Percentiles rank a stretch among this genome's conserved stretches.
These are phyloP conservation scores for Vulpes ferrilata DNA, from an alignment of 2,113 vertebrate species.

Conservation along the genomic window DNA sequence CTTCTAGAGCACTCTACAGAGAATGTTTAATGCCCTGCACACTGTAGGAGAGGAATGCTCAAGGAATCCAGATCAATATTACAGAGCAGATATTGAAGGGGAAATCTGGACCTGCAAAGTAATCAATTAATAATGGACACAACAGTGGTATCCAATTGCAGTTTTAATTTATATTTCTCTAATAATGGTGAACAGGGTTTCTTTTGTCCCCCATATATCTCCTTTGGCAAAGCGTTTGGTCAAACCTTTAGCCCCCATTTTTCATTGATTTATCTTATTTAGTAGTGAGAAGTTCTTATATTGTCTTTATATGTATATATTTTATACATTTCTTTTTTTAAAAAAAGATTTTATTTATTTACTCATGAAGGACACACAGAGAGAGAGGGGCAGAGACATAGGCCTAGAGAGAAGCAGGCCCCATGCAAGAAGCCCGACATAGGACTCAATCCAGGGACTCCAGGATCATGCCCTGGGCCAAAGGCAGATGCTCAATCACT, in stretches of 20 bases:
- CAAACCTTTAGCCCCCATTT: background rate
- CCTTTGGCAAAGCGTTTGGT: background rate
- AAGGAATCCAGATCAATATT: background rate
- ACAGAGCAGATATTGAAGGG: background rate
- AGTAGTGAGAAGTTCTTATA: background rate
- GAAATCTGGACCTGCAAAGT: background rate
- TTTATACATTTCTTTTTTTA: background rate
- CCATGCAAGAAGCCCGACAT: too few species aligned
- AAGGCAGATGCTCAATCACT: too few species aligned
- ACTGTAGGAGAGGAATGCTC: background rate
- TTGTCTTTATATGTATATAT: background rate
- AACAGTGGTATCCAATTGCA: background rate
- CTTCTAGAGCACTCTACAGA: background rate
- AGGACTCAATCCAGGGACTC: too few species aligned
- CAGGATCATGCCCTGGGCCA: too few species aligned
- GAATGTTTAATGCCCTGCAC: background rate
- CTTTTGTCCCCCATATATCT: background rate
- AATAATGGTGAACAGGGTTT: background rate
- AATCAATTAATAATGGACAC: background rate
- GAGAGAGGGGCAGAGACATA: too few species aligned
- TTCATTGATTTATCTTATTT: background rate
- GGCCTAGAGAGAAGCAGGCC: too few species aligned
- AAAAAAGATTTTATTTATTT: too few species aligned
- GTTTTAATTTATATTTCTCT: conserved; percentile 4
- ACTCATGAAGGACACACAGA: too few species aligned